Conservation (phyloP, 2,797 vertebrate genomes). For the Potorous gilbertii region DNA sequence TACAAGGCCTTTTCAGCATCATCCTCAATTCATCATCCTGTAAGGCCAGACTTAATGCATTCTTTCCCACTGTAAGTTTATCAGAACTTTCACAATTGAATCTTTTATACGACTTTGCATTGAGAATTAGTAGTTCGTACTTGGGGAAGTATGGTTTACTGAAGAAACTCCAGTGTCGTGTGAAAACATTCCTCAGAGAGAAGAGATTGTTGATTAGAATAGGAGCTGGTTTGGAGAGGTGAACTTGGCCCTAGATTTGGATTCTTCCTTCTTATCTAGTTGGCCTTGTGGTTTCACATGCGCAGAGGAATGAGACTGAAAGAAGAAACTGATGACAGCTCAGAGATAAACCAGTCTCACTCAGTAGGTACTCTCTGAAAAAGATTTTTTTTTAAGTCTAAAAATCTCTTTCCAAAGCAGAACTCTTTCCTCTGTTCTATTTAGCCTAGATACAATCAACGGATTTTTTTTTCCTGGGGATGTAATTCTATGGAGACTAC, state of each 20-base stretch:
- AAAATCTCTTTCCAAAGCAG: neutral
- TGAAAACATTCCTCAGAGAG: slow-evolving; percentile 37
- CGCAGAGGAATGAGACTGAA: neutral
- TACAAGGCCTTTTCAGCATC: neutral
- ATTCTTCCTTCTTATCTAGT: slow-evolving; percentile 27
- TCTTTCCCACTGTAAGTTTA: slow-evolving; percentile 16
- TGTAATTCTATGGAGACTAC: neutral
- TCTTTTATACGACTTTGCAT: neutral
- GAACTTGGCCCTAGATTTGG: slow-evolving; percentile 40
- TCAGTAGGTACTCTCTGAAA: slow-evolving; percentile 6
- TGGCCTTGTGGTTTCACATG: slow-evolving; percentile 29
- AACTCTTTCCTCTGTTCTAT: neutral
- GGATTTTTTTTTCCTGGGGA: neutral
- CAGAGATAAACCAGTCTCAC: neutral
- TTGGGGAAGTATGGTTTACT: slow-evolving; percentile 22
- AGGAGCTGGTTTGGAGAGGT: slow-evolving; percentile 47
- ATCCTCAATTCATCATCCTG: neutral
- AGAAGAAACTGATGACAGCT: slow-evolving; percentile 14
- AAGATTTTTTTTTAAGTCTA: neutral
- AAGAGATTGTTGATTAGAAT: slow-evolving; percentile 52
- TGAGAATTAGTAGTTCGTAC: neutral
- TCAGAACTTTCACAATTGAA: neutral
- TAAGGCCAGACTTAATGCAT: neutral
- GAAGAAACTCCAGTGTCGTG: slow-evolving; percentile 26
- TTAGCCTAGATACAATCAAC: neutral